A percentile compares a stretch with the other conserved stretches of the same genome.
These are phyloP conservation scores for Drosophila suboccidentalis DNA, from an alignment of 2,888 invertebrate species.

Conservation along the genomic window DNA sequence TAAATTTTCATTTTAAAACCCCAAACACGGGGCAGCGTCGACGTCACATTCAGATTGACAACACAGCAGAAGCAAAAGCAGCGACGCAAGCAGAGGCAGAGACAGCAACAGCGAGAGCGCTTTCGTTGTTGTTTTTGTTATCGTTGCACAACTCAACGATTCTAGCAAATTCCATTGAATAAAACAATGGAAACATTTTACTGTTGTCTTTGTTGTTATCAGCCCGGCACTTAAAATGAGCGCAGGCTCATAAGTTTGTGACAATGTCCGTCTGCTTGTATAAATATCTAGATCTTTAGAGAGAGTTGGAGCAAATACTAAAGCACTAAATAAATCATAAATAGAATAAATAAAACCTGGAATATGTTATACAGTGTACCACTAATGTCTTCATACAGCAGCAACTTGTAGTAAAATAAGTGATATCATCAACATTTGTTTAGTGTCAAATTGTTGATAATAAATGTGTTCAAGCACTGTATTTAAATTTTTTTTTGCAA, in stretches of 20 bases:
- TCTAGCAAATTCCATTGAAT: slow-evolving; percentile 73
- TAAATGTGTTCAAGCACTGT: too few relatives aligned
- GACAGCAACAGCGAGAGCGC: slow-evolving; percentile 9
- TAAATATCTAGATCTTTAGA: background rate
- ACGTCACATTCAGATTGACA: slow-evolving; percentile 61
- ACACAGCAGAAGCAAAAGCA: slow-evolving; percentile 51
- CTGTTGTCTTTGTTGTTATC: slow-evolving; percentile 15
- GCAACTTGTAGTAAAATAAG: too few relatives aligned
- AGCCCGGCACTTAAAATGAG: background rate
- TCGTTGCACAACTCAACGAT: slow-evolving; percentile 73
- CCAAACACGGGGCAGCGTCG: slow-evolving; percentile 25
- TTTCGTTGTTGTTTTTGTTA: slow-evolving; percentile 27
- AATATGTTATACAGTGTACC: too few relatives aligned
- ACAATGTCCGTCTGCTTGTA: background rate
- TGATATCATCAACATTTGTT: too few relatives aligned
- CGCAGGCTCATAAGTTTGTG: background rate
- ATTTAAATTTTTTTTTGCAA: too few relatives aligned
- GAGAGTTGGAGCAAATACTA: too few relatives aligned
- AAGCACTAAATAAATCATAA: too few relatives aligned
- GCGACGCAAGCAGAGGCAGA: background rate
- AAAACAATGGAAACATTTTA: slow-evolving; percentile 26
- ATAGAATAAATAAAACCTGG: too few relatives aligned
- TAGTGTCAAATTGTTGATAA: too few relatives aligned
- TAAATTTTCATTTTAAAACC: slow-evolving; percentile 3
- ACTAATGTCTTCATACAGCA: too few relatives aligned